Evolutionary conservation across 2,888 invertebrate species (phyloP), one percentile per base, ranked within the genome.

Genomic region (Hirtodrosophila histrioides): DNA sequence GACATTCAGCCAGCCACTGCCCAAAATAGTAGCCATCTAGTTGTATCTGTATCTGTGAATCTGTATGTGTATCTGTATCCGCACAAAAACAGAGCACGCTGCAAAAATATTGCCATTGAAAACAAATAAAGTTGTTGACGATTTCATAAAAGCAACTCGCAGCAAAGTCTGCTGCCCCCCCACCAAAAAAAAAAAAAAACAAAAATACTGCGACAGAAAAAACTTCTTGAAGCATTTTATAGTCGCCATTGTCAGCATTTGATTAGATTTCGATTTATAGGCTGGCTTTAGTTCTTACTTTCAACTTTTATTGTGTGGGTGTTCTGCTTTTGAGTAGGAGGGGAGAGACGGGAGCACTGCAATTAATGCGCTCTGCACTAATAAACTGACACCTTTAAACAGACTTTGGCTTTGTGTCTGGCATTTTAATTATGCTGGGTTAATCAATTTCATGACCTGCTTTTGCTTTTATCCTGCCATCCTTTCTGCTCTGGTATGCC

Each of bases 91-190:
- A 58, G 43, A 57, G 63, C 56, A 36, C 58, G 43, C 41, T 61
- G 69, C 48, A 70, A 82, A 87, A 86, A 86, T 85, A 87, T 85
- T 85, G 83, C 74, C 78, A 82, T 85, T 87, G 85, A 83, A 87
- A 85, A 87, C 87, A 85, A 85, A 85, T 86, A 85, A 85, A 87
- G 85, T 83, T 87, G 78, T 85, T 82, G 84, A 86, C 78, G 84
- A 69, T 85, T 85, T 85, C 82, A 82, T 85, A 85, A 86, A 84
- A 86, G 69, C 75, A 55, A 58, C 44, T 48, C 36, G 17, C 17
- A 17, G 17, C 17, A 17, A 17, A 17, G 17, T 27, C 27, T 27
- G 27, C 17, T 17, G 27, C 27, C 6, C 6, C 27, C 27, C 27
- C 1, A 27, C 4, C n/a, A 40, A n/a, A n/a, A 56, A 44, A 31